Percentiles rank a stretch among this genome's conserved stretches.
These are phyloP conservation scores for Cairina moschata DNA, from an alignment of 2,113 vertebrate genomes.

Conservation along the genomic window DNA sequence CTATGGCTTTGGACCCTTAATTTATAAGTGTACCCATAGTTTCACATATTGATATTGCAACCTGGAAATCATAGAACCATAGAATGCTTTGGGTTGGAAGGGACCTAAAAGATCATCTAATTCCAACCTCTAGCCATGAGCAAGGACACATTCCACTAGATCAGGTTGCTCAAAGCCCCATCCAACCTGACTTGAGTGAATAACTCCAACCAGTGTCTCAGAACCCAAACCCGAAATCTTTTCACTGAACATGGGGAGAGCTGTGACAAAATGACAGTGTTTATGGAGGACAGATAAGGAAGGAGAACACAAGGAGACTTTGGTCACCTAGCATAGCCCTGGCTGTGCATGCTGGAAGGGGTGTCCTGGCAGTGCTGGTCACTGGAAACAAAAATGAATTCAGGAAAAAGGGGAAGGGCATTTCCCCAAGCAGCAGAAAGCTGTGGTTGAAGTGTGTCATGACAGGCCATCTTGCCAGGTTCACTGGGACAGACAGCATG, in stretches of 20 bases:
- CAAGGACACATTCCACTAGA: background rate
- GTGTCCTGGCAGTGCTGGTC: background rate
- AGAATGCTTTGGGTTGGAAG: background rate
- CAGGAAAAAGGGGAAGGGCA: background rate
- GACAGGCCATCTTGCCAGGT: accelerated
- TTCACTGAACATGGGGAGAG: background rate
- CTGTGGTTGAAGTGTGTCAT: background rate
- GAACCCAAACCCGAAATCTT: background rate
- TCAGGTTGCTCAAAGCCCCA: background rate
- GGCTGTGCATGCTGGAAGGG: background rate
- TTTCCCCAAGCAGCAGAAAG: background rate
- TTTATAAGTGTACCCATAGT: background rate
- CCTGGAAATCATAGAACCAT: background rate
- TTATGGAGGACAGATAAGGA: background rate
- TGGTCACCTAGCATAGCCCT: background rate
- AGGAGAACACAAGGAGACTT: background rate
- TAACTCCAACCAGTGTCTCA: background rate
- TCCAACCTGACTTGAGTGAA: accelerated
- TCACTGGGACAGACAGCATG: background rate
- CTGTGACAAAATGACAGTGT: background rate
- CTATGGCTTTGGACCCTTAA: background rate
- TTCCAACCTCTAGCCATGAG: background rate
- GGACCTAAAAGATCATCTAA: background rate
- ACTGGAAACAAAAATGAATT: background rate
- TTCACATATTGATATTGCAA: background rate